Percentiles rank a stretch among this genome's conserved stretches.
phyloP scores from a whole-genome alignment of 2,113 vertebrate species.

The Microcebus murinus region DNA sequence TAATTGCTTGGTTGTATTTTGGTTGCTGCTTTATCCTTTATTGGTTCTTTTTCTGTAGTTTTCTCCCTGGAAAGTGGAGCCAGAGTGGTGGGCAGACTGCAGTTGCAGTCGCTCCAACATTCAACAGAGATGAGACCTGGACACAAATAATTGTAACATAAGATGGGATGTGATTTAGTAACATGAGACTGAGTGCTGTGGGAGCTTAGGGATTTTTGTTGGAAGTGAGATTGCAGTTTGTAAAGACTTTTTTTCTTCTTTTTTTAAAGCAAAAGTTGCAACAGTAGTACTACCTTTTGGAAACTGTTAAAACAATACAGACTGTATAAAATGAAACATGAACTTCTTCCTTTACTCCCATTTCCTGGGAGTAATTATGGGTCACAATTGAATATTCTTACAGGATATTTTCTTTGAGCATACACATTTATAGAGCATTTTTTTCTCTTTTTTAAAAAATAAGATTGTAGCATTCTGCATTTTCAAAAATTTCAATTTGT shows the following conservation, averaged over 20 bases:
- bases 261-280: conserved; percentile 18
- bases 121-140: background rate
- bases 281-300: background rate
- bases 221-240: background rate
- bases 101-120: background rate
- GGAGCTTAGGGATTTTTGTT: background rate
- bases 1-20: background rate
- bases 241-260: background rate
- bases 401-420: background rate
- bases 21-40: background rate
- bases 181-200: background rate
- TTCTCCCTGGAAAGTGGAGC: background rate
- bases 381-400: background rate
- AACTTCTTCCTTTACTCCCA: background rate
- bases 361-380: background rate
- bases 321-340: background rate
- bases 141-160: background rate
- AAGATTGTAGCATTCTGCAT: background rate
- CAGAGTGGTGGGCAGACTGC: background rate
- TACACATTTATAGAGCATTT: background rate
- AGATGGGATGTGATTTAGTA: background rate
- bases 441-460: background rate
- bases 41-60: background rate
- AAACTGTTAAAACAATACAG: background rate
- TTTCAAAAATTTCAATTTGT: background rate